Conservation (phyloP, 2,888 invertebrate species). For the Didymodactylos carnosus region DNA sequence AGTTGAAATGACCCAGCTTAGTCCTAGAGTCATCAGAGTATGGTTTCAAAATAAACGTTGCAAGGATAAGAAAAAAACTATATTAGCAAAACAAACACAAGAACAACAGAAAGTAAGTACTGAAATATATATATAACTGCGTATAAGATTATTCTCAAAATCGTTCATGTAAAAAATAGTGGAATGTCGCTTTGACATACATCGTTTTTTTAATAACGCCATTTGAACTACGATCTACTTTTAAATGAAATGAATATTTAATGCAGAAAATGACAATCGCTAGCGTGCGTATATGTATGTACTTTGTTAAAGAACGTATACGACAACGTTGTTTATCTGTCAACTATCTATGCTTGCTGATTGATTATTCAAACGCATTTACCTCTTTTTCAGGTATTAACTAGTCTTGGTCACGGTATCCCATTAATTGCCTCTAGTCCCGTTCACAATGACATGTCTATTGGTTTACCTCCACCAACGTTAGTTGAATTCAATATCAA, state of each 20-base stretch:
- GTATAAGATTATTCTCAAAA: not conserved
- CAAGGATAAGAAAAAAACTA: slow-evolving; percentile 49
- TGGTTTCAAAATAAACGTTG: slow-evolving; percentile 64
- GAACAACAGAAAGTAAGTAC: slow-evolving; percentile 58
- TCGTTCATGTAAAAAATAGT: not conserved
- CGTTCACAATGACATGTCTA: slow-evolving; percentile 34
- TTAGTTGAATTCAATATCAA: not conserved
- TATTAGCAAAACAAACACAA: slow-evolving; percentile 85
- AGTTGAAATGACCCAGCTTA: slow-evolving; percentile 92
- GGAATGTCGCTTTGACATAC: not conserved
- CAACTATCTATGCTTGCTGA: too few relatives aligned
- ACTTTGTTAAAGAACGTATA: too few relatives aligned
- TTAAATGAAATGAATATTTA: too few relatives aligned
- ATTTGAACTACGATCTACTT: too few relatives aligned
- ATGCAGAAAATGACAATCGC: too few relatives aligned
- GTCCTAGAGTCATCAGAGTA: slow-evolving; percentile 87
- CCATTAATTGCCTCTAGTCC: slow-evolving; percentile 85
- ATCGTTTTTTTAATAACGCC: too few relatives aligned
- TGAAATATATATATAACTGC: not conserved
- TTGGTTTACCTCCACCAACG: not conserved
- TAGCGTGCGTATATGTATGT: too few relatives aligned
- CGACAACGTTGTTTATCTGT: too few relatives aligned
- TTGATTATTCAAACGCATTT: too few relatives aligned
- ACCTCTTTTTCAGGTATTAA: too few relatives aligned
- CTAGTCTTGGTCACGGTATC: slow-evolving; percentile 81